Conservation (phyloP, 2,888 invertebrate genomes). For the Polyommatus icarus region DNA sequence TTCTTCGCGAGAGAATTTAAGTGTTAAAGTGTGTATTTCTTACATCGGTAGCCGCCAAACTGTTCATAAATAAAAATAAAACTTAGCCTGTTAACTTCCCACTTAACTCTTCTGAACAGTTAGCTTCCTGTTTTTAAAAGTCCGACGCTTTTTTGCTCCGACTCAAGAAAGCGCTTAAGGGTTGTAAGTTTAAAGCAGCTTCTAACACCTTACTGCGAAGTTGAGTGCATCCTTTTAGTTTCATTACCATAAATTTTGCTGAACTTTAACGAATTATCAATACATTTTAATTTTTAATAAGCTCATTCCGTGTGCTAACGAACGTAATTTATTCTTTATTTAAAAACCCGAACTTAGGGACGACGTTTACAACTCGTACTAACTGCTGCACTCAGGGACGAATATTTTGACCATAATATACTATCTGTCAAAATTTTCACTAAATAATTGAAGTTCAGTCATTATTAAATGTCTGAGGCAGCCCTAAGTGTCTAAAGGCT, state of each 20-base stretch:
- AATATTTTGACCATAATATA: too few species aligned
- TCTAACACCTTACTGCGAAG: conserved; percentile 64
- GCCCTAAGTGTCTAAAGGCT: too few species aligned
- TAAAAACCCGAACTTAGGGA: neutral
- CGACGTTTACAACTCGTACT: too few species aligned
- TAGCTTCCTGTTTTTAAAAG: conserved; percentile 75
- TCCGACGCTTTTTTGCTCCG: conserved; percentile 64
- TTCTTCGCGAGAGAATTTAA: conserved; percentile 40
- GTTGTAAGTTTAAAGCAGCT: conserved; percentile 73
- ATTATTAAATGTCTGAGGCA: too few species aligned
- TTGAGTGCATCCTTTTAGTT: conserved; percentile 46
- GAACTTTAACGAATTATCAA: conserved; percentile 25
- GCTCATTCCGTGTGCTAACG: neutral
- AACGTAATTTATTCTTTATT: neutral
- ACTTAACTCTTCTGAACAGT: conserved; percentile 75
- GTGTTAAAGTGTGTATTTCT: conserved; percentile 56
- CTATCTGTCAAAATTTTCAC: too few species aligned
- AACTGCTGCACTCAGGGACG: too few species aligned
- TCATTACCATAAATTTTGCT: conserved; percentile 40
- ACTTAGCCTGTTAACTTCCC: conserved; percentile 69
- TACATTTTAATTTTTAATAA: conserved; percentile 26
- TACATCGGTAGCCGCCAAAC: conserved; percentile 52
- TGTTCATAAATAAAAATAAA: conserved; percentile 67
- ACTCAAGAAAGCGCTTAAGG: conserved; percentile 65
- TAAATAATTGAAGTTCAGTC: too few species aligned